Conservation (phyloP, 2,797 vertebrate species). For the Anguilla marmorata region DNA sequence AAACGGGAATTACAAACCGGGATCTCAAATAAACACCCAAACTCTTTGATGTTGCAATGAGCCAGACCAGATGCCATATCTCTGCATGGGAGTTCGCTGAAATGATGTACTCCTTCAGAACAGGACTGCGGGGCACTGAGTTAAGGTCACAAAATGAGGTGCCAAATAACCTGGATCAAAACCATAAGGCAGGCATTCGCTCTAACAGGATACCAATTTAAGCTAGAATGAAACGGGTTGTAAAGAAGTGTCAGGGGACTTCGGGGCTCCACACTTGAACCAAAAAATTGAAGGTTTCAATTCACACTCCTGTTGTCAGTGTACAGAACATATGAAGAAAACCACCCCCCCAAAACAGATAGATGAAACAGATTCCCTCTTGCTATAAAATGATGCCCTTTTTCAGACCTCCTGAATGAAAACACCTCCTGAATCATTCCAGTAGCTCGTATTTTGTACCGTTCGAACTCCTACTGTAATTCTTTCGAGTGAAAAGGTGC, state of each 20-base stretch:
- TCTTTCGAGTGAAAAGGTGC: neutral
- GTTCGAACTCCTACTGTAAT: neutral
- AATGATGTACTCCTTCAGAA: neutral
- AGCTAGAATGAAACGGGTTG: neutral
- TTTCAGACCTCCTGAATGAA: neutral
- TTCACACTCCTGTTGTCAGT: neutral
- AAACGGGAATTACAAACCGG: neutral
- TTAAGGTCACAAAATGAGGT: neutral
- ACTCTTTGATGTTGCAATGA: neutral
- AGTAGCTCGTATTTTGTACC: neutral
- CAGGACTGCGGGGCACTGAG: neutral
- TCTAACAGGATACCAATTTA: neutral
- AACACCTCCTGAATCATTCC: neutral
- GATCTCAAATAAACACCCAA: conserved; percentile 1
- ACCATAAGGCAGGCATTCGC: neutral
- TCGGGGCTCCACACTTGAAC: neutral
- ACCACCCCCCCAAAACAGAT: neutral
- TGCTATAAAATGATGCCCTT: neutral
- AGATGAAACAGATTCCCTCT: neutral
- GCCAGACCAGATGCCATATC: neutral
- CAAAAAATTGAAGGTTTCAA: neutral
- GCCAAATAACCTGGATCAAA: neutral
- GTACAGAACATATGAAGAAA: no score
- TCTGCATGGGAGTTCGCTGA: neutral
- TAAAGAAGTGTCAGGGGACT: neutral